Conservation (phyloP, 2,888 invertebrate species). For the Cephus sareptanus region DNA sequence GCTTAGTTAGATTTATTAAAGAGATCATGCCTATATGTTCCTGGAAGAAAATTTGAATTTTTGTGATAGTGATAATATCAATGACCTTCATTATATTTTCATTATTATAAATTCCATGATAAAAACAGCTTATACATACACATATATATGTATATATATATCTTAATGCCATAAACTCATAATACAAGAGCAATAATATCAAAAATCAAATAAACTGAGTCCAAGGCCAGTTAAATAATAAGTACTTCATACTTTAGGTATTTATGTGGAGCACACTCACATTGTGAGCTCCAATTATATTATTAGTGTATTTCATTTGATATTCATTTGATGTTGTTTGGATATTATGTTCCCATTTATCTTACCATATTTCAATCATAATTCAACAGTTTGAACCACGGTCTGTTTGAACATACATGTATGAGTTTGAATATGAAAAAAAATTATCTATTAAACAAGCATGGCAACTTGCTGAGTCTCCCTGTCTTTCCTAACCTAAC, state of each 20-base stretch:
- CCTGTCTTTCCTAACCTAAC: neutral
- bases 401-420: too few species aligned
- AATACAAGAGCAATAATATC: neutral
- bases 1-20: neutral
- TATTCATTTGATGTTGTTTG: neutral
- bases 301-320: neutral
- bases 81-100: neutral
- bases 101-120: neutral
- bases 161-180: neutral
- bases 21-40: neutral
- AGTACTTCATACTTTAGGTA: neutral
- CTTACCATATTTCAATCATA: neutral
- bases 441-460: neutral
- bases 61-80: neutral
- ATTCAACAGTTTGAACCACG: neutral
- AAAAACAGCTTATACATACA: neutral
- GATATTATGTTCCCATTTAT: neutral
- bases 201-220: neutral
- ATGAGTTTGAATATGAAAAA: neutral
- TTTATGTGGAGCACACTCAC: neutral
- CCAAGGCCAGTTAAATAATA: neutral
- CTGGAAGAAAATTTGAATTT: neutral
- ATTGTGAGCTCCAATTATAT: neutral
- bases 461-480: neutral
- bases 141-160: neutral